Base-by-base conservation (phyloP, 2,888 invertebrate genomes). In the Glaucopsyche alexis region DNA sequence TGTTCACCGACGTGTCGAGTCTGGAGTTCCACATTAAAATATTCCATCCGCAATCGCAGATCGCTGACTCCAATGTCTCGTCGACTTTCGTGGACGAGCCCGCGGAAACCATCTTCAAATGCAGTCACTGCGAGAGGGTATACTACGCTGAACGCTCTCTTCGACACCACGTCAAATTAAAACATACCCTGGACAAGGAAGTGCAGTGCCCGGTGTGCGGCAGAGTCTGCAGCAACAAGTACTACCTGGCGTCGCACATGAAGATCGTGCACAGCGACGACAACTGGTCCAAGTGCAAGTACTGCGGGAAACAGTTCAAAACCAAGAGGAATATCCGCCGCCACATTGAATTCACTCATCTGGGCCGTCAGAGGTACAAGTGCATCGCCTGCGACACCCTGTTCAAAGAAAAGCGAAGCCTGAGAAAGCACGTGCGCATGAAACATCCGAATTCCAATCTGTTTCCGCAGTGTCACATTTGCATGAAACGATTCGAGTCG, bases 401-500 rank as follows among this genome's bases (percentile, higher is more conserved):
- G 0, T 91, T 91, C 60, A 91, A 91, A 81, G 91, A 91, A 72
- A 90, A 90, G 75, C 78, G 91, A 0, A 91, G 88, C 67, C 75
- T 91, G 0, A 76, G 91, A 0, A 91, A 91, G 45, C 91, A 91
- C 72, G 87, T 91, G 0, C 80, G 91, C 0, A 83, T 85, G 0
- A 91, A 90, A 73, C 91, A 91, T 75, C 85, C 90, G 0, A 80
- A 90, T 52, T 91, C 91, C 0, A 76, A 83, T 0, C 74, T 80
- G 0, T 91, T 91, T 16, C 90, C 91, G 0, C 88, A 90, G 71
- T 91, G 91, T 65, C 90, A 90, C 67, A 85, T 91, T 0, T 91
- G 91, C 73, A 77, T 85, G 1, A 89, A 89, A 72, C 78, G 89
- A 1, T 91, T 91, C 50, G 91, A 91, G 74, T 91, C 91, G 0